A percentile compares a stretch with the other conserved stretches of the same genome.
phyloP scores from a whole-genome alignment of 2,888 invertebrate genomes.

The Sipunculus nudus region DNA sequence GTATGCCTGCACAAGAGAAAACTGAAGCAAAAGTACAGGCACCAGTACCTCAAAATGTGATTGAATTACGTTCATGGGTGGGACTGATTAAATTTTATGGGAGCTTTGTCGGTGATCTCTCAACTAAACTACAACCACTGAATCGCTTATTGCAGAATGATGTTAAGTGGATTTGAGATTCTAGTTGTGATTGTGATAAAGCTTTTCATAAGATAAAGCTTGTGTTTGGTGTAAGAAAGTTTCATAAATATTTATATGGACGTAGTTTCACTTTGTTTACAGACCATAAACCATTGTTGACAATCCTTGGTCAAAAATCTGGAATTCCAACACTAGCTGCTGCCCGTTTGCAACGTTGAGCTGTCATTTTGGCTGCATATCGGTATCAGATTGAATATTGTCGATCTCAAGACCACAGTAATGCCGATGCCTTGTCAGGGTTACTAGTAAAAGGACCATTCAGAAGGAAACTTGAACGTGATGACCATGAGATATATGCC shows the following conservation, averaged over 20 bases:
- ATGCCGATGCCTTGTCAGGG: too few species aligned
- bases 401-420: neutral
- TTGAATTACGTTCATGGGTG: neutral
- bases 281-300: neutral
- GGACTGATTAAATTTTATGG: neutral
- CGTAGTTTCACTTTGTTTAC: neutral
- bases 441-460: too few species aligned
- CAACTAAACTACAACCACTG: neutral
- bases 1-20: neutral
- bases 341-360: neutral
- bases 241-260: neutral
- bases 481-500: neutral
- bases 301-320: neutral
- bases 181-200: too few species aligned
- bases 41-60: neutral
- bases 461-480: neutral
- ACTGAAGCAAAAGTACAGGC: neutral
- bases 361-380: neutral
- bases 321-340: neutral
- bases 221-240: neutral
- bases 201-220: too few species aligned
- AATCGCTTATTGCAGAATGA: neutral
- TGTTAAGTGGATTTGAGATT: neutral
- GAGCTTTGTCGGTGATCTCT: neutral
- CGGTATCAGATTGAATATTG: neutral